These are phyloP conservation scores for Danio choprae DNA, from an alignment of 2,797 vertebrate genomes.

Conservation along the genomic window DNA sequence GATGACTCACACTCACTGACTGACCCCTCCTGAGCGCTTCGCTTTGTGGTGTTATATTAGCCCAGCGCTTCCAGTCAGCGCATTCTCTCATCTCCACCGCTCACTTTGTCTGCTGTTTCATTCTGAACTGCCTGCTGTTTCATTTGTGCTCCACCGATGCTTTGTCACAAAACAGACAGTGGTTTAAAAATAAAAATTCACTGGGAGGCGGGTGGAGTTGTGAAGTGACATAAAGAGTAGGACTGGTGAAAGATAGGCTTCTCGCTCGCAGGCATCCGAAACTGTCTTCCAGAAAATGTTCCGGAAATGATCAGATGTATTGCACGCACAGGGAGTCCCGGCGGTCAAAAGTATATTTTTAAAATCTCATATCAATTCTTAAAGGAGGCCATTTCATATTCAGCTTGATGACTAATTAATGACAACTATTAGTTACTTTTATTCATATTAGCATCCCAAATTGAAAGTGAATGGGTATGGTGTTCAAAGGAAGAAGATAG, in stretches of 20 bases:
- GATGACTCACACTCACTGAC: constrained; percentile 73
- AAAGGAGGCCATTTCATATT: constrained; percentile 49
- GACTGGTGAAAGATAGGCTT: constrained; percentile 30
- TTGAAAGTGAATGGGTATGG: constrained; percentile 52
- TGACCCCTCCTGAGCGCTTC: constrained; percentile 67
- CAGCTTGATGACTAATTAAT: constrained; percentile 58
- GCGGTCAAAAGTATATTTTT: constrained; percentile 49
- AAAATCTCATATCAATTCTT: constrained; percentile 55
- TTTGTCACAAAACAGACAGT: constrained; percentile 70
- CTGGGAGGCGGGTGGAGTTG: constrained; percentile 69
- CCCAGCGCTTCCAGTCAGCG: constrained; percentile 57
- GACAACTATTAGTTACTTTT: constrained; percentile 56
- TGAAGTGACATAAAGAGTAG: constrained; percentile 44
- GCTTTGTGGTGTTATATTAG: constrained; percentile 69
- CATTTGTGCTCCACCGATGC: constrained; percentile 63
- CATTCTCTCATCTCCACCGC: constrained; percentile 45
- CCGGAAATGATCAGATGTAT: constrained; percentile 47
- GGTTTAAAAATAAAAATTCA: constrained; percentile 76
- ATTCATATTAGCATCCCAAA: constrained; percentile 56
- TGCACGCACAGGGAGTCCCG: constrained; percentile 27
- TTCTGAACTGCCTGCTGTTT: constrained; percentile 63
- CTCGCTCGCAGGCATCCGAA: background rate
- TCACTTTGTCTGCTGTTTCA: constrained; percentile 56
- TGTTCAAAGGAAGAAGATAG: constrained; percentile 62
- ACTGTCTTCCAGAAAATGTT: constrained; percentile 23